Conservation (phyloP, 2,888 invertebrate species). For the Euclidia mi region DNA sequence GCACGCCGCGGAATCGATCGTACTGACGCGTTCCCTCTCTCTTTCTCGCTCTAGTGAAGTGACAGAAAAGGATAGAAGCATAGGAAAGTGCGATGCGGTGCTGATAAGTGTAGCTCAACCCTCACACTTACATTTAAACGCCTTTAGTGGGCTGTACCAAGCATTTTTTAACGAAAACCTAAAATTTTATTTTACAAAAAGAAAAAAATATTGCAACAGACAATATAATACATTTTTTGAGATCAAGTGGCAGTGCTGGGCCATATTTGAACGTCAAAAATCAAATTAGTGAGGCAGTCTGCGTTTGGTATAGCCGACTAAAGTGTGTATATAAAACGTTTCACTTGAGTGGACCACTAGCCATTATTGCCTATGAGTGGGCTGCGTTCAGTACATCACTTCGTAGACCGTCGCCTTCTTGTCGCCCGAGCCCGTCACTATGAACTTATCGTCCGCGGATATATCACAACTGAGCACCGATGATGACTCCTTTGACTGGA, state of each 20-base stretch:
- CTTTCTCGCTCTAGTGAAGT: too few relatives aligned
- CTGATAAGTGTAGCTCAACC: too few relatives aligned
- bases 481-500: slow-evolving; percentile 98
- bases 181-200: slow-evolving; percentile 11
- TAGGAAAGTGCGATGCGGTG: too few relatives aligned
- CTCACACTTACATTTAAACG: slow-evolving; percentile 41
- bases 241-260: slow-evolving; percentile 42
- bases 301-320: slow-evolving; percentile 56
- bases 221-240: slow-evolving; percentile 47
- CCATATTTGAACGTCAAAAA: slow-evolving; percentile 25
- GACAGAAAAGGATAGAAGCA: too few relatives aligned
- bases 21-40: too few relatives aligned
- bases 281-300: too few relatives aligned
- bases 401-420: slow-evolving; percentile 99
- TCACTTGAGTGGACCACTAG: slow-evolving; percentile 68
- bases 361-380: slow-evolving; percentile 64
- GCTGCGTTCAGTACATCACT: slow-evolving; percentile 93
- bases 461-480: slow-evolving; percentile 99
- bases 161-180: slow-evolving; percentile 4
- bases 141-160: background rate
- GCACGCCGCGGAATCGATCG: too few relatives aligned
- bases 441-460: slow-evolving; percentile 99
- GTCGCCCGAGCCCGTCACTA: slow-evolving; percentile 99
- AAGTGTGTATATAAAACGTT: slow-evolving; percentile 55
- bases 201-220: slow-evolving; percentile 36